Base-by-base conservation (phyloP, 2,888 invertebrate genomes). In the Diarsia rubi region DNA sequence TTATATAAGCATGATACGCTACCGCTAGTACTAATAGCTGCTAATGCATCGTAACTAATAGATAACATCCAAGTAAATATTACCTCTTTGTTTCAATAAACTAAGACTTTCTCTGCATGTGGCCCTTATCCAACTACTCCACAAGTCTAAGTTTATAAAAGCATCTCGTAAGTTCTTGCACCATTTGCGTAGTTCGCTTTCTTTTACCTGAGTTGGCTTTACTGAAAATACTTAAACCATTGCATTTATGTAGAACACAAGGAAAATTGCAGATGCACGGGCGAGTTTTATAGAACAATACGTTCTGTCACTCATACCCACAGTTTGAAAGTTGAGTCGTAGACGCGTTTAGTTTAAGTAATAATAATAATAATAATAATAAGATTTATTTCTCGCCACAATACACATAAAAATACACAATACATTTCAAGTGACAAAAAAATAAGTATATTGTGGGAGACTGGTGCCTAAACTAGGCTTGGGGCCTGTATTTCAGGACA, bases 101-200 rank as follows among this genome's bases (percentile, higher is more conserved):
- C 77, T 60, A 31, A 78, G 81, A 19, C 92, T 84, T 70, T 90
- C 88, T 62, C 86, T 86, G 76, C 91, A 90, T 27, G 91, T 90
- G 65, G 85, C 89, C 52, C 90, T 85, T 57, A 95, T 84, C 95
- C 96, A 95, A n/a, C 86, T 81, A 66, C 88, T 90, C 95, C 95
- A 95, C 71, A 91, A 84, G 75, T 94, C 91, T 45, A 96, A 85
- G 83, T 94, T 92, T 60, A 79, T 69, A 59, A 90, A 91, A 9
- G 92, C 92, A 54, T 90, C 89, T 60, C 92, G 88, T 66, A 96
- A 89, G 73, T 94, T 92, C 45, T 88, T 87, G 78, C 92, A 92
- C 94, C 94, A 95, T 82, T 90, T 89, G 24, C 86, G 88, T 37
- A 93, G 76, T 60, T 91, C 87, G 8, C 67, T 74, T 59, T 90